A percentile compares a stretch with the other conserved stretches of the same genome.
Conservation (phyloP, 2,113 vertebrate genomes). For the Oreochromis spilurus region DNA sequence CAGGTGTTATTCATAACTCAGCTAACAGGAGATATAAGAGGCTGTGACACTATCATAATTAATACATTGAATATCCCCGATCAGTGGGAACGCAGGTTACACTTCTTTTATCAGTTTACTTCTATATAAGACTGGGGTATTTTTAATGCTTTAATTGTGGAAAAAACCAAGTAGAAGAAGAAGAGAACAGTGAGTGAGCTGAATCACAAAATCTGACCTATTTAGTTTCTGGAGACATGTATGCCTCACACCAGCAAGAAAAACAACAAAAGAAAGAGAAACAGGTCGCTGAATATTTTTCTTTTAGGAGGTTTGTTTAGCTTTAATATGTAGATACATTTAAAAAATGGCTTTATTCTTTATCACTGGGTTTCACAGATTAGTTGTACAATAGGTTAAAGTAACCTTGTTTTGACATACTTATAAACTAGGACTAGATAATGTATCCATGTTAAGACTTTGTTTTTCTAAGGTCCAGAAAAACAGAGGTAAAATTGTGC, state of each 20-base stretch:
- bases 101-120: neutral
- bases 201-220: neutral
- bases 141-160: neutral
- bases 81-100: neutral
- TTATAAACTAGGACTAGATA: neutral
- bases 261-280: neutral
- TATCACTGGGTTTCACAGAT: neutral
- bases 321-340: neutral
- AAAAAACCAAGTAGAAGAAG: neutral
- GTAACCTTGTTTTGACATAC: neutral
- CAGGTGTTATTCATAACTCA: conserved; percentile 34
- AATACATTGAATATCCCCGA: neutral
- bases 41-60: neutral
- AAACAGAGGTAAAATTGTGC: neutral
- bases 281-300: neutral
- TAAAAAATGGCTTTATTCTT: neutral
- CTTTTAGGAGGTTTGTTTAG: neutral
- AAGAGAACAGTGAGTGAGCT: neutral
- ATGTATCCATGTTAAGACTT: neutral
- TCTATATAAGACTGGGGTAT: neutral
- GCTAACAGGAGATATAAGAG: neutral
- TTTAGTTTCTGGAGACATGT: neutral
- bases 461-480: neutral
- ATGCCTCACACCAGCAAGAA: neutral
- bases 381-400: neutral